phyloP scores from a whole-genome alignment of 2,113 vertebrate genomes.

The Hiodon tergisus region DNA sequence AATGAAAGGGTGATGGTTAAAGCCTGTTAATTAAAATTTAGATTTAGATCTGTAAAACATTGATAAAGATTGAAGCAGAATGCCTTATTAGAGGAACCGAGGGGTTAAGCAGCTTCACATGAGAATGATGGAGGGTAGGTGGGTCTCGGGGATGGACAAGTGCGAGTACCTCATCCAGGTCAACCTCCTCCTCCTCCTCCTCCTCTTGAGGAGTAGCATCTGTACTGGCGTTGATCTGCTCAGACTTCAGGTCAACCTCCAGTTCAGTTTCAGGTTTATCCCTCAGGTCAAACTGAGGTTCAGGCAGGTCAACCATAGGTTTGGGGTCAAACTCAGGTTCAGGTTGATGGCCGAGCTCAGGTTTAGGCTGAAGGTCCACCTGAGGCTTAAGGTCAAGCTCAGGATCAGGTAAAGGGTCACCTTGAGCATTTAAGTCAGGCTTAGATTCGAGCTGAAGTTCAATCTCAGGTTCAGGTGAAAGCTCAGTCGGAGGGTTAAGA shows the following conservation, averaged over 20 bases:
- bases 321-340: not conserved
- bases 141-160: not conserved
- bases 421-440: not conserved
- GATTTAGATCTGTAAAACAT: too few relatives aligned
- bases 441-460: not conserved
- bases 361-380: not conserved
- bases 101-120: not conserved
- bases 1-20: not conserved
- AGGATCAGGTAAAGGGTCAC: not conserved
- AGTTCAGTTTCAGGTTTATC: not conserved
- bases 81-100: not conserved
- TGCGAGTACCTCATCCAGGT: constrained; percentile 70
- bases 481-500: constrained; percentile 1
- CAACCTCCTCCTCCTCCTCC: constrained; percentile 65
- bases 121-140: constrained; percentile 6
- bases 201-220: constrained; percentile 47
- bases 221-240: constrained; percentile 43
- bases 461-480: constrained; percentile 1
- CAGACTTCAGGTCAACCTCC: constrained; percentile 13
- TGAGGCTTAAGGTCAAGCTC: constrained; percentile 5
- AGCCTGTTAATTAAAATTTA: not conserved
- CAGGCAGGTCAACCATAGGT: not conserved
- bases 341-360: not conserved
- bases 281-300: constrained; percentile 7
- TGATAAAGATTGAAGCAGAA: not conserved